Percentiles rank a stretch among this genome's conserved stretches.
phyloP scores from a whole-genome alignment of 2,113 vertebrate genomes.

The Lynx canadensis region DNA sequence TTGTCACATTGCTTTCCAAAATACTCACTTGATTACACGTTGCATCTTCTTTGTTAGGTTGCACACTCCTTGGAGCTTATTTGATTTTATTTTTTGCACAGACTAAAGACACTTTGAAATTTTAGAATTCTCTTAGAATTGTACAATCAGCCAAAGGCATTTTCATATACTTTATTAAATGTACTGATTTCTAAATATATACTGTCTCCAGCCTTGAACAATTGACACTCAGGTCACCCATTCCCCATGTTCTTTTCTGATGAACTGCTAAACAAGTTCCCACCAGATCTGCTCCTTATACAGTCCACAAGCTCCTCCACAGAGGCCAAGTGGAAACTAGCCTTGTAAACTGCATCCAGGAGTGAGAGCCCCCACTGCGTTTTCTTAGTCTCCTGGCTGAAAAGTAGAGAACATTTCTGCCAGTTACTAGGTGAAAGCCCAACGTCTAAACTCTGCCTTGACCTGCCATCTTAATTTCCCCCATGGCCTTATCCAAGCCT shows the following conservation, averaged over 20 bases:
- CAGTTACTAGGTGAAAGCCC: not conserved
- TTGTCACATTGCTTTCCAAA: not conserved
- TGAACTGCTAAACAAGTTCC: not conserved
- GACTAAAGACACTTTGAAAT: not conserved
- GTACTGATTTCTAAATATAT: not conserved
- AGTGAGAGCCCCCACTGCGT: too few species aligned
- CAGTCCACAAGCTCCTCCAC: not conserved
- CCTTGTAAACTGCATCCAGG: accelerated
- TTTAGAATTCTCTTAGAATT: not conserved
- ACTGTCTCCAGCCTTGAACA: not conserved
- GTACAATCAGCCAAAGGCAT: conserved; percentile 1
- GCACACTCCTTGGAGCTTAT: not conserved
- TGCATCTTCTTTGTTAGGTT: not conserved
- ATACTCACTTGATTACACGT: not conserved
- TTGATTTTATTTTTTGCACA: not conserved
- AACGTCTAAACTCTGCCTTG: not conserved
- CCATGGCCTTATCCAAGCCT: not conserved
- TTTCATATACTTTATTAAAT: not conserved
- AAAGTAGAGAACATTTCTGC: too few species aligned
- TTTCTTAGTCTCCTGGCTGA: not conserved
- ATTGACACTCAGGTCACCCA: accelerated
- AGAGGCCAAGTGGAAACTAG: not conserved
- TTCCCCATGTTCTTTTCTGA: not conserved
- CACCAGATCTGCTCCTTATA: too few species aligned
- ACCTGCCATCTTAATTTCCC: not conserved